Percentiles rank a stretch among this genome's conserved stretches.
phyloP scores from a whole-genome alignment of 1,140 invertebrate genomes.

The Ips nitidus region DNA sequence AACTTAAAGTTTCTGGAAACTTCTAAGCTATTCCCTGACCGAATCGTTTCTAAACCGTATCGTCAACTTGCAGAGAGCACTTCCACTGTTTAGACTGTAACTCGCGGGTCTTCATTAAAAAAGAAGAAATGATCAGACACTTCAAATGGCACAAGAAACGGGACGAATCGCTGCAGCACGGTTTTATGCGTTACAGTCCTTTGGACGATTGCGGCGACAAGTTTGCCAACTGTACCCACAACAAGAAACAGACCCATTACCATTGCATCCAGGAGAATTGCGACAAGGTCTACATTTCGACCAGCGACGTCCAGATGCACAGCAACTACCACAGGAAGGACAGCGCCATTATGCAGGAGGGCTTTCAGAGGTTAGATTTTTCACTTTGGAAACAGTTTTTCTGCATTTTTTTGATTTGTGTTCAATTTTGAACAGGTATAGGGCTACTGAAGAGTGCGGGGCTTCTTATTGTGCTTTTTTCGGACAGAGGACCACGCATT shows the following conservation, averaged over 20 bases:
- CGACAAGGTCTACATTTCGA: conserved; percentile 97
- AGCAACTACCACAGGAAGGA: conserved; percentile 98
- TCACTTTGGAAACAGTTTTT: conserved; percentile 27
- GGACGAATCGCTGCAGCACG: conserved; percentile 93
- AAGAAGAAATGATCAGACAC: conserved; percentile 98
- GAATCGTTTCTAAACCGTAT: conserved; percentile 5
- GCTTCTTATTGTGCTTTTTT: conserved; percentile 86
- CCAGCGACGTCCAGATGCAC: conserved; percentile 99
- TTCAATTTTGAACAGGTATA: conserved; percentile 46
- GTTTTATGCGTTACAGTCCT: conserved; percentile 84
- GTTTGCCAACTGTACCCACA: conserved; percentile 76
- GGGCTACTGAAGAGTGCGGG: conserved; percentile 89
- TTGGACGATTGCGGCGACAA: conserved; percentile 77
- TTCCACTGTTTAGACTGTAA: conserved; percentile 95
- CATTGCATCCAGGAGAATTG: conserved; percentile 96
- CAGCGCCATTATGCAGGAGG: conserved; percentile 95
- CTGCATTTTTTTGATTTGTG: conserved; percentile 58
- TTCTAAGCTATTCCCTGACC: background rate
- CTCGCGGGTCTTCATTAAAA: conserved; percentile 89
- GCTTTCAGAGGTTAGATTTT: conserved; percentile 56
- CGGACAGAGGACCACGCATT: conserved; percentile 96
- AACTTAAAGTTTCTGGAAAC: background rate
- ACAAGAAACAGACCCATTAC: conserved; percentile 97
- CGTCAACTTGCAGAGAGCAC: conserved; percentile 71
- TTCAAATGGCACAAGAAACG: conserved; percentile 99